Evolutionary conservation across 2,888 invertebrate genomes (phyloP).

Genomic region (Micoletzkya japonica): DNA sequence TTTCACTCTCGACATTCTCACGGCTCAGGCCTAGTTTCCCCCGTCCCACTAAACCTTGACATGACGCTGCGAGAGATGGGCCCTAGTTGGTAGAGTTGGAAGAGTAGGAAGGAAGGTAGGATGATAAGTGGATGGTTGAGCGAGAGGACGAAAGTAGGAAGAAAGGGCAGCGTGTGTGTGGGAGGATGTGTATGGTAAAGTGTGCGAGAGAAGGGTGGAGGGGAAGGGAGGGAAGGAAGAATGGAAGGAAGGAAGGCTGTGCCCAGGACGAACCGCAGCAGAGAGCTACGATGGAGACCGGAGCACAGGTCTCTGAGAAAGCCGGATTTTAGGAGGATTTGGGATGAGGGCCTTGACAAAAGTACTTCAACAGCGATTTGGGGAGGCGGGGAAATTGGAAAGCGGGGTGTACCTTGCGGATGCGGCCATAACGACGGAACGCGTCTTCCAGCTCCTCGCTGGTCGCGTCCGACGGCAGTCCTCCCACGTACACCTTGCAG

Average conservation of each 20-base stretch:
- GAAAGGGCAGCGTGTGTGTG: slow-evolving; percentile 20
- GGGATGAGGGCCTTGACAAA: background rate
- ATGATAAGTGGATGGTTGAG: slow-evolving; percentile 7
- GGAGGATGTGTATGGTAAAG: background rate
- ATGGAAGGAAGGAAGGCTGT: background rate
- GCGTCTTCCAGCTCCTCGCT: slow-evolving; percentile 74
- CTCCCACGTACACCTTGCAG: slow-evolving; percentile 85
- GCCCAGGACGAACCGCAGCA: background rate
- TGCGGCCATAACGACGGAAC: slow-evolving; percentile 83
- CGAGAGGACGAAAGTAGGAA: slow-evolving; percentile 5
- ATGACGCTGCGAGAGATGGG: too few species aligned
- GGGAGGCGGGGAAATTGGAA: background rate
- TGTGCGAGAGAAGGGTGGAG: background rate
- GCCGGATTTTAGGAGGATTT: background rate
- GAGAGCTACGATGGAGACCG: slow-evolving; percentile 25
- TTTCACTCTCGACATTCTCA: background rate
- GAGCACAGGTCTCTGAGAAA: slow-evolving; percentile 27
- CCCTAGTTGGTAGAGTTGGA: background rate
- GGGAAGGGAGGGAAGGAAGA: background rate
- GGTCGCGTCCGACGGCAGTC: slow-evolving; percentile 84
- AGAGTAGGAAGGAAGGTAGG: slow-evolving; percentile 10
- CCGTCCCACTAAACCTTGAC: too few species aligned
- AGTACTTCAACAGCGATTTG: background rate
- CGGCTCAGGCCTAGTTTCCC: too few species aligned
- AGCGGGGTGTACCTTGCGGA: slow-evolving; percentile 76